Evolutionary conservation across 1,140 invertebrate genomes (phyloP).

Genomic region (Lordiphosa mommai): DNA sequence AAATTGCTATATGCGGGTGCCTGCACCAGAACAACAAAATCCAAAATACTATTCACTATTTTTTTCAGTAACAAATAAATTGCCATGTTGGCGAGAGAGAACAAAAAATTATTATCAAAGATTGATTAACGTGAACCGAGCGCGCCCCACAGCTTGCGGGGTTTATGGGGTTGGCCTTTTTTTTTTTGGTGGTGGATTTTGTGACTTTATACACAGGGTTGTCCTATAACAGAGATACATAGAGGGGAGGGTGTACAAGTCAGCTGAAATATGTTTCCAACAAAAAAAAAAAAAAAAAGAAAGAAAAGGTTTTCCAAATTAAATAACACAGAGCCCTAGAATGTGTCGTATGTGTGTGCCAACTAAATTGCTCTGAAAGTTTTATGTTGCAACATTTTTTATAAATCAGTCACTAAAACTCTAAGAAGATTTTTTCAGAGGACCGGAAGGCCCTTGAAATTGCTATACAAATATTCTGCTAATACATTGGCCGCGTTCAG

Average conservation of each 20-base stretch:
- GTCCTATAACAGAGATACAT: neutral
- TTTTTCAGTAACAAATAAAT: constrained; percentile 1
- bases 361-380: too few relatives aligned
- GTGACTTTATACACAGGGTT: constrained; percentile 27
- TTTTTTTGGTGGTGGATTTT: constrained; percentile 41
- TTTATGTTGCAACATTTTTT: too few relatives aligned
- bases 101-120: constrained; percentile 63
- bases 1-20: constrained; percentile 22
- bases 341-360: constrained; percentile 3
- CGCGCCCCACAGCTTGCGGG: constrained; percentile 16
- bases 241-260: constrained; percentile 5
- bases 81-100: constrained; percentile 7
- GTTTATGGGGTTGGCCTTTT: constrained; percentile 28
- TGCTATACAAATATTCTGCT: too few relatives aligned
- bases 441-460: too few relatives aligned
- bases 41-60: constrained; percentile 10
- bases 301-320: too few relatives aligned
- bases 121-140: constrained; percentile 53
- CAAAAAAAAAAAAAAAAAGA: constrained; percentile 1
- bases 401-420: too few relatives aligned
- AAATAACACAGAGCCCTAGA: neutral
- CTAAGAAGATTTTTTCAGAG: too few relatives aligned
- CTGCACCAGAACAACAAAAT: constrained; percentile 14
- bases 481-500: too few relatives aligned
- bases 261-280: constrained; percentile 18